Evolutionary conservation across 2,113 vertebrate species (phyloP).

Genomic region (Pseudopodoces humilis): DNA sequence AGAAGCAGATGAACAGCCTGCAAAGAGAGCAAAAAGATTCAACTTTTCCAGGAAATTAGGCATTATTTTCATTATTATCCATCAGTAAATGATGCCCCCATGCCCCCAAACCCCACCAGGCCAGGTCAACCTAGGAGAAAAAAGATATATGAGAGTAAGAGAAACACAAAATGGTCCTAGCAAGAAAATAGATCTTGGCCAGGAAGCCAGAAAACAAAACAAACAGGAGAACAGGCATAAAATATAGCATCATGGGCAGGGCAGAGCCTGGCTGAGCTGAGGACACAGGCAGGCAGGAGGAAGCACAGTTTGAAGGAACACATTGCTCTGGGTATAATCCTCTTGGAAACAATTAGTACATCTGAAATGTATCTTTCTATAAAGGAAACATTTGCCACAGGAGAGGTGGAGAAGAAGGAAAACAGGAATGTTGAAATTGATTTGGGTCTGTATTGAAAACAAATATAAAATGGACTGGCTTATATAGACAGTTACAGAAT

Average conservation of each 20-base stretch:
- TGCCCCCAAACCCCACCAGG: background rate
- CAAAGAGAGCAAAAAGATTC: background rate
- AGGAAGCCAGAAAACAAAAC: background rate
- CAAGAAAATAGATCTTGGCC: background rate
- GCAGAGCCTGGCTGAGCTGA: rapidly evolving
- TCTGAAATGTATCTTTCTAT: background rate
- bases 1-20: background rate
- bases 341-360: background rate
- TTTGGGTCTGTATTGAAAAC: background rate
- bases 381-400: background rate
- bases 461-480: background rate
- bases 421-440: background rate
- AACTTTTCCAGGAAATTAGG: conserved; percentile 22
- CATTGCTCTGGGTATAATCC: background rate
- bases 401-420: background rate
- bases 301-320: background rate
- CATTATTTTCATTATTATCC: conserved; percentile 40
- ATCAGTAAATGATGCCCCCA: background rate
- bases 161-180: background rate
- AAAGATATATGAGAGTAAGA: background rate
- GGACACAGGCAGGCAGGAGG: background rate
- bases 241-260: background rate
- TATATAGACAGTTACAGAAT: background rate
- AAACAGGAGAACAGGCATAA: background rate
- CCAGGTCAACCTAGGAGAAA: background rate